phyloP scores from a whole-genome alignment of 2,797 vertebrate genomes.

The Amblyraja radiata region DNA sequence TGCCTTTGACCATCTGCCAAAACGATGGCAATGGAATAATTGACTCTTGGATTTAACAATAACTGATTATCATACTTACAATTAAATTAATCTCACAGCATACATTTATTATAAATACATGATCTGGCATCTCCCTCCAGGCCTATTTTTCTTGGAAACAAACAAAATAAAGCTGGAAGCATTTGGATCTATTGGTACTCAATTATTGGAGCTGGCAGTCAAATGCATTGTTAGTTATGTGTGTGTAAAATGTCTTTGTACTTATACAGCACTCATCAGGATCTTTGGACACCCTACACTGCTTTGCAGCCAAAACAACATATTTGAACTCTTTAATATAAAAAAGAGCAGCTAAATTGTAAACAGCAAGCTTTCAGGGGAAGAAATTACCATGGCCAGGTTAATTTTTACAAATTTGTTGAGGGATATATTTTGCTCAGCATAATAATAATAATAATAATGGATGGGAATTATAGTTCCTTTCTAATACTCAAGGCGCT shows the following conservation, averaged over 20 bases:
- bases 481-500: too few species aligned
- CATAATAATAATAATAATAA: too few species aligned
- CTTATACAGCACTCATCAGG: not conserved
- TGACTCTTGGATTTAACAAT: conserved; percentile 26
- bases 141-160: conserved; percentile 7
- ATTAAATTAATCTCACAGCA: conserved; percentile 7
- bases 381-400: not conserved
- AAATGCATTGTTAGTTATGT: not conserved
- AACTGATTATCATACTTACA: not conserved
- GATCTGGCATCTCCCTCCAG: not conserved
- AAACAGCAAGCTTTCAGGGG: not conserved
- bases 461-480: too few species aligned
- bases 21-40: not conserved
- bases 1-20: conserved; percentile 10
- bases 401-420: not conserved
- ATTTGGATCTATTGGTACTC: not conserved
- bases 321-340: not conserved
- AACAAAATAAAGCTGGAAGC: not conserved
- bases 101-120: not conserved
- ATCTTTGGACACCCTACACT: not conserved
- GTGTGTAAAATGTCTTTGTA: too few species aligned
- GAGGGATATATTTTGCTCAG: not conserved
- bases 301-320: not conserved
- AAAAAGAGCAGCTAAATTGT: not conserved
- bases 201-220: not conserved